Conservation (phyloP, 2,797 vertebrate genomes). For the Setipinna tenuifilis region DNA sequence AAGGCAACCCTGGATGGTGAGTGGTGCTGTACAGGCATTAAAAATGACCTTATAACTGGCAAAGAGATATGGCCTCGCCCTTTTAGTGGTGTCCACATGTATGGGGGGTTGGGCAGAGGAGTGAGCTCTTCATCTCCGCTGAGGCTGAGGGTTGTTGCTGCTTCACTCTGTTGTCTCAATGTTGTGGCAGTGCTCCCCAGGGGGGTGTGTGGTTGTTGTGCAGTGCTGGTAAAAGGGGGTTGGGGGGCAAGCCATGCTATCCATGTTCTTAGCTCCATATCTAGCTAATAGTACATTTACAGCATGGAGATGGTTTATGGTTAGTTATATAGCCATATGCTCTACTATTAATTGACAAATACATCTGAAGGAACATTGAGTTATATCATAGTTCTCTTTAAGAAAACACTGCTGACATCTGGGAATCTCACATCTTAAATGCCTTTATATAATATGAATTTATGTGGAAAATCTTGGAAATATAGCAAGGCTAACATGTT, state of each 20-base stretch:
- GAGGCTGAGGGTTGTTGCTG: neutral
- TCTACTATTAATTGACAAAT: neutral
- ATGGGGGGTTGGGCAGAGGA: neutral
- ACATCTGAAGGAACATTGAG: neutral
- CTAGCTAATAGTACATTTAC: neutral
- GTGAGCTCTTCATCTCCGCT: neutral
- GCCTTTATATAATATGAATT: neutral
- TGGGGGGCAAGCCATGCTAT: neutral
- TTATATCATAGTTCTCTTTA: neutral
- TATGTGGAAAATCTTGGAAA: neutral
- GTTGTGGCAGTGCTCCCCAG: neutral
- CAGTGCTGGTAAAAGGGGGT: neutral
- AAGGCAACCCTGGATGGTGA: neutral
- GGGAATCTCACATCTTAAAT: neutral
- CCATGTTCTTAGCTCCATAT: neutral
- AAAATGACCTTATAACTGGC: slow-evolving; percentile 9
- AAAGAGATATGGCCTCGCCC: neutral
- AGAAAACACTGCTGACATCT: neutral
- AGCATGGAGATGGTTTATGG: neutral
- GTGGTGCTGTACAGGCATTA: neutral
- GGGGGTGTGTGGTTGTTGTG: neutral
- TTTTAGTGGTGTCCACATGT: neutral
- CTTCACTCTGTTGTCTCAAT: neutral
- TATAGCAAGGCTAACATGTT: neutral
- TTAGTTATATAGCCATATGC: neutral